Conservation (phyloP, 2,888 invertebrate species). For the Cephonodes hylas region DNA sequence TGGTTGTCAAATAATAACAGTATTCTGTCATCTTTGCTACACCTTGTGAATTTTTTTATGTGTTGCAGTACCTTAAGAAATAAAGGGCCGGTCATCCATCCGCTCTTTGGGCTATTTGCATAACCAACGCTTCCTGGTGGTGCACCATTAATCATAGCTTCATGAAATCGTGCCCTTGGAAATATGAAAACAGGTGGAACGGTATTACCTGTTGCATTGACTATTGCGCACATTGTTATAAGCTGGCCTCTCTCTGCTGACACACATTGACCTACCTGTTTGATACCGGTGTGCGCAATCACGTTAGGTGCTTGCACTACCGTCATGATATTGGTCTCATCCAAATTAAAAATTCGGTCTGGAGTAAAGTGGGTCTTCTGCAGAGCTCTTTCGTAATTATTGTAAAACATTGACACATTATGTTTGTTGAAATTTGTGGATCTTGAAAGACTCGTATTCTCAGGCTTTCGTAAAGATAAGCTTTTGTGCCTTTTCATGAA, state of each 20-base stretch:
- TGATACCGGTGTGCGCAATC: conserved; percentile 21
- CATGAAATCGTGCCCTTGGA: conserved; percentile 25
- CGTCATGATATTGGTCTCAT: conserved; percentile 31
- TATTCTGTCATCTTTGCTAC: background rate
- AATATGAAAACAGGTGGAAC: conserved; percentile 33
- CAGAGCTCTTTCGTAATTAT: background rate
- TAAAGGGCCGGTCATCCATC: conserved; percentile 37
- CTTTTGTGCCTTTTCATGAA: conserved; percentile 13
- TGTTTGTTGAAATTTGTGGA: conserved; percentile 19
- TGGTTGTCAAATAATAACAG: background rate
- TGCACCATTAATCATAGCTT: conserved; percentile 24
- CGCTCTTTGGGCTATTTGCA: conserved; percentile 33
- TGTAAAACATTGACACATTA: conserved; percentile 16
- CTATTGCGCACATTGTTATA: conserved; percentile 31
- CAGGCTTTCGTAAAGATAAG: conserved; percentile 11
- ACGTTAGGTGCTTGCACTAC: conserved; percentile 31
- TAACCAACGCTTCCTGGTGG: conserved; percentile 30
- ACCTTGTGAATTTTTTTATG: conserved; percentile 17
- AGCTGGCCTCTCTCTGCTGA: background rate
- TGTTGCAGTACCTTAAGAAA: conserved; percentile 33
- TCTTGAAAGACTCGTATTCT: conserved; percentile 25
- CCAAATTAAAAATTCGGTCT: conserved; percentile 23
- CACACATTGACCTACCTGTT: background rate
- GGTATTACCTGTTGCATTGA: conserved; percentile 28
- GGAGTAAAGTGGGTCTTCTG: conserved; percentile 14